Evolutionary conservation across 2,113 vertebrate species (phyloP), one percentile per base, ranked within the genome.

Genomic region (Casuarius casuarius): DNA sequence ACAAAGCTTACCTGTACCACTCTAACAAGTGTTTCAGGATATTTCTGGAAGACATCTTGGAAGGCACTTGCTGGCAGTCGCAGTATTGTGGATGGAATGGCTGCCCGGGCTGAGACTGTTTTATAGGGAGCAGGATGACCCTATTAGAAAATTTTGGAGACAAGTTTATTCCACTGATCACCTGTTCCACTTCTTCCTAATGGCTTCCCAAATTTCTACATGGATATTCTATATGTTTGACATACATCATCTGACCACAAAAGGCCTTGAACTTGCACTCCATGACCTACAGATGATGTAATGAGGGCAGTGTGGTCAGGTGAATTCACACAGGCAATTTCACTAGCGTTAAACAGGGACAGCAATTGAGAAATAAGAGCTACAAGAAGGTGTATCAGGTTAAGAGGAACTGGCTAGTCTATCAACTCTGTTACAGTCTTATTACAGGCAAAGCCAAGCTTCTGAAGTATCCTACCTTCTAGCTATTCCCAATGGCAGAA

Each of bases 1-100:
- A 25, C 0, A 0, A 25, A 48, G 58, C 97, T 78, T 25, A 99
- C 99, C 99, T 99, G 99, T 4, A 99, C 98, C 46, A 99, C 98
- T 28, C 99, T 97, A 33, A 99, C 98, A 10, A 99, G 98, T 20
- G 99, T 99, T 63, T 99, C 99, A 0, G 99, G 99, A 10, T 99
- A 99, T 76, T 99, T 99, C 68, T 99, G 98, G 96, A 99, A 99
- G 26, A 99, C 98, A 0, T 98, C 98, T 58, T 99, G 98, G 33
- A 99, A 99, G 29, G 99, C 99, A 33, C 94, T 97, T 3, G 98
- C 99, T 28, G 99, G 99, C 11, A 99, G 99, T 11, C 98, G 97
- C 77, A 99, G 95, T 14, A 99, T 92, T 0, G 98, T 99, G 95
- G 99, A 98, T 0, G 98, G 98, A 9, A 79, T 18, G 0, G 98